phyloP scores from a whole-genome alignment of 2,888 invertebrate species.

The Eudemis profundana region DNA sequence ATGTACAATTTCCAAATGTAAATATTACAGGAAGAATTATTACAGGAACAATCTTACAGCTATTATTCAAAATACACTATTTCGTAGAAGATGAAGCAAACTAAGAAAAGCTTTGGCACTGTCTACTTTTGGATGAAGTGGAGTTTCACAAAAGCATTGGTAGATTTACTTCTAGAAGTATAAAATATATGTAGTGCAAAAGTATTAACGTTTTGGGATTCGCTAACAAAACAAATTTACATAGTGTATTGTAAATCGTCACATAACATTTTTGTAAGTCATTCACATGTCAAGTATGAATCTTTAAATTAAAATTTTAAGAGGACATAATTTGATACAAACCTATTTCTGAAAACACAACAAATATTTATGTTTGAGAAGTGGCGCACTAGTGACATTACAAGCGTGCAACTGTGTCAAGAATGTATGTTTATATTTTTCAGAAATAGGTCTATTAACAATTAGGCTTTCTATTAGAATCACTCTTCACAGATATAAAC shows the following conservation, averaged over 20 bases:
- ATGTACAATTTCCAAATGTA: too few relatives aligned
- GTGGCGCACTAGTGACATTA: too few relatives aligned
- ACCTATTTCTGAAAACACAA: too few relatives aligned
- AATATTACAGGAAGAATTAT: too few relatives aligned
- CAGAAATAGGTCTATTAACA: background rate
- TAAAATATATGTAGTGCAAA: conserved; percentile 27
- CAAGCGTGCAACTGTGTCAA: background rate
- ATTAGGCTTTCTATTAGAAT: background rate
- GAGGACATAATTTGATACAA: conserved; percentile 4
- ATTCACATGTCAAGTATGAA: conserved; percentile 1
- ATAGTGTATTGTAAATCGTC: background rate
- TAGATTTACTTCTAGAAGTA: conserved; percentile 20
- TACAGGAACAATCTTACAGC: conserved; percentile 29
- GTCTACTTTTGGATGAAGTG: conserved; percentile 24
- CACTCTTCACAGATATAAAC: background rate
- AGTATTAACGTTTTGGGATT: conserved; percentile 20
- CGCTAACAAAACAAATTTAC: conserved; percentile 6
- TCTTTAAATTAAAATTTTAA: background rate
- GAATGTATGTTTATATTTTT: background rate
- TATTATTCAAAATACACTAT: conserved; percentile 28
- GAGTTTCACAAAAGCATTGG: conserved; percentile 9
- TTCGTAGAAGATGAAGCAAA: conserved; percentile 23
- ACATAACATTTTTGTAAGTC: background rate
- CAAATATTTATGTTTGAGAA: too few relatives aligned
- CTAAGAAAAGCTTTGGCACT: conserved; percentile 38